A percentile compares a stretch with the other conserved stretches of the same genome.
phyloP scores from a whole-genome alignment of 37 sponge, comb jelly and placozoan species.

The Spongia lamella region DNA sequence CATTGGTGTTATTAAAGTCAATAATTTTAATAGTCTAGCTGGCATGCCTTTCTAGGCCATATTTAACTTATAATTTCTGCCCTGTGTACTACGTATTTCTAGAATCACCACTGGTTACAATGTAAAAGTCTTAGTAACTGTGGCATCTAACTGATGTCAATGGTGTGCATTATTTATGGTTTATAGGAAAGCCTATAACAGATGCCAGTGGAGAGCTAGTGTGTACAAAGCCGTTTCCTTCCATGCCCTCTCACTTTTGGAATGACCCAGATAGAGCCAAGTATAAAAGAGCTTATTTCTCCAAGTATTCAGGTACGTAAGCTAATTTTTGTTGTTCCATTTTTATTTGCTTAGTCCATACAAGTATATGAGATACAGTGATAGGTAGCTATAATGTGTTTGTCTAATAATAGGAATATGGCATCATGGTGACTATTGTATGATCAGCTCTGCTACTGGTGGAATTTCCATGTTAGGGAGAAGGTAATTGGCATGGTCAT shows the following conservation, averaged over 20 bases:
- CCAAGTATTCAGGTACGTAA: constrained; percentile 61
- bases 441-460: constrained; percentile 79
- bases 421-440: constrained; percentile 96
- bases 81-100: no score
- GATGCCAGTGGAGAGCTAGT: constrained; percentile 94
- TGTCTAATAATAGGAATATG: constrained; percentile 69
- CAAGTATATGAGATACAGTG: no score
- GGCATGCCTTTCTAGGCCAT: no score
- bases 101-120: no score
- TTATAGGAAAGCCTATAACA: constrained; percentile 80
- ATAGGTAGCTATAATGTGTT: background rate
- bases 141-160: no score
- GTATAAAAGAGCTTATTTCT: constrained; percentile 95
- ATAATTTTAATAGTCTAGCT: no score
- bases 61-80: no score
- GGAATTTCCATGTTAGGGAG: constrained; percentile 96
- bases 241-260: constrained; percentile 94
- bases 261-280: constrained; percentile 88
- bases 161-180: no score
- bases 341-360: no score
- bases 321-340: no score
- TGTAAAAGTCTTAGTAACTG: no score
- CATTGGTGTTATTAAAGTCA: no score
- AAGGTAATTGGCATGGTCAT: constrained; percentile 69
- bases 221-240: constrained; percentile 92